Evolutionary conservation across 1,140 invertebrate genomes (phyloP), one percentile per base, ranked within the genome.

Genomic region (Conopomorpha cramerella): DNA sequence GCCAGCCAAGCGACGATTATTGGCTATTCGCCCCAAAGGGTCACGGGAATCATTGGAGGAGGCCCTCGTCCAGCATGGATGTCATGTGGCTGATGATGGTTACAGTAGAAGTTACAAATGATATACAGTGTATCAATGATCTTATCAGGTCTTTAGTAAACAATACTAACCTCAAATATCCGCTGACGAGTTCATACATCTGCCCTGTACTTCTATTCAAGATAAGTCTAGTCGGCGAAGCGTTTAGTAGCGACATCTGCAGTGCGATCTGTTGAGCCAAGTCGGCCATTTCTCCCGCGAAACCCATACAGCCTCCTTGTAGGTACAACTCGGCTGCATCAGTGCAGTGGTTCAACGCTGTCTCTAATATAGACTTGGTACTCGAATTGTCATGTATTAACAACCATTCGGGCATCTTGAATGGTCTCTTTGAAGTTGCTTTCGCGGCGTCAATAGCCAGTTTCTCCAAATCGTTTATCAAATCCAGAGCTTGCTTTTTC

Each of bases 261-360:
- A 93, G 61, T 1, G 88, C 85, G 2, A 91, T 78, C 18, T 92
- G 70, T 57, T 91, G 84, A 7, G 89, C 88, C 39, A 88, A 81
- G 34, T 82, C 73, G 0, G 86, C 83, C 58, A 87, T 87, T 26
- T 80, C 77, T 39, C 84, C 84, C 1, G 89, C 89, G 43, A 85
- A 82, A 16, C 84, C 83, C 12, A 87, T 77, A 71, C 88, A 90
- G n/a, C 85, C 85, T 8, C 87, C 89, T 41, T 77, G 73, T 0
- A 76, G 46, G 32, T 76, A 79, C 30, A 78, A 37, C 33, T 77
- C 72, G 1, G 71, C 63, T 1, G 66, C 67, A 28, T 77, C 74
- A 3, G 60, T 70, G 42, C 71, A 76, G 33, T 79, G 74, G 31
- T 71, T 73, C 18, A 79, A 34, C 2, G 77, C 73, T 1, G 70